Conservation (phyloP, 2,797 vertebrate genomes). For the Mus minutoides region DNA sequence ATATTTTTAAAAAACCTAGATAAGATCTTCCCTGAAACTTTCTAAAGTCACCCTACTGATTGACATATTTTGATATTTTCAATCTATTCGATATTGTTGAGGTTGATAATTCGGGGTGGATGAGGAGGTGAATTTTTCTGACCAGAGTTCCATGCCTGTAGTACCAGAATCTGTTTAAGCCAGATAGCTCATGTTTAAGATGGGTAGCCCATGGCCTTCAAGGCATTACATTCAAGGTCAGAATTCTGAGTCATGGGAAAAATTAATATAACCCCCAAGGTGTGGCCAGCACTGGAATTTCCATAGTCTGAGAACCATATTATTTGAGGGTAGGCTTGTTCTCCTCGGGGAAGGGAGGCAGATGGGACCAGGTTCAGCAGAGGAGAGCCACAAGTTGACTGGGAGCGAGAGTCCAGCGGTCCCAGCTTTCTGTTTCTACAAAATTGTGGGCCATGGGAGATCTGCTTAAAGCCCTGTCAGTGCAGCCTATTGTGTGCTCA, state of each 20-base stretch:
- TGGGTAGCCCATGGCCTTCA: neutral
- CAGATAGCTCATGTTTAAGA: neutral
- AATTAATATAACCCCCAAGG: neutral
- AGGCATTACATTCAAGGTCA: neutral
- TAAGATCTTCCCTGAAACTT: neutral
- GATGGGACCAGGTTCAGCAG: neutral
- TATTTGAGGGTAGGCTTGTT: neutral
- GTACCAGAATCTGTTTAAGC: neutral
- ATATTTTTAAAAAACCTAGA: neutral
- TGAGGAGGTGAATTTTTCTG: neutral
- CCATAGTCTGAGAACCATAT: neutral
- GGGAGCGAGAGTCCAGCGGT: neutral
- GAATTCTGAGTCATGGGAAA: neutral
- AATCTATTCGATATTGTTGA: neutral
- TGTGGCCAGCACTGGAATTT: neutral
- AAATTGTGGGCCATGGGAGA: too few species aligned
- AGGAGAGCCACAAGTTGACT: neutral
- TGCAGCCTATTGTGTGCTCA: neutral
- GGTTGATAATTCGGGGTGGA: neutral
- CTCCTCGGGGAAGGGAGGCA: neutral
- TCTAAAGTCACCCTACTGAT: neutral
- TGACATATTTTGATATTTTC: neutral
- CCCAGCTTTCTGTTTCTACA: neutral
- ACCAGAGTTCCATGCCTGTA: neutral
- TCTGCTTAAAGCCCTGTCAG: neutral